Conservation (phyloP, 2,113 vertebrate genomes). For the Chaenocephalus aceratus region DNA sequence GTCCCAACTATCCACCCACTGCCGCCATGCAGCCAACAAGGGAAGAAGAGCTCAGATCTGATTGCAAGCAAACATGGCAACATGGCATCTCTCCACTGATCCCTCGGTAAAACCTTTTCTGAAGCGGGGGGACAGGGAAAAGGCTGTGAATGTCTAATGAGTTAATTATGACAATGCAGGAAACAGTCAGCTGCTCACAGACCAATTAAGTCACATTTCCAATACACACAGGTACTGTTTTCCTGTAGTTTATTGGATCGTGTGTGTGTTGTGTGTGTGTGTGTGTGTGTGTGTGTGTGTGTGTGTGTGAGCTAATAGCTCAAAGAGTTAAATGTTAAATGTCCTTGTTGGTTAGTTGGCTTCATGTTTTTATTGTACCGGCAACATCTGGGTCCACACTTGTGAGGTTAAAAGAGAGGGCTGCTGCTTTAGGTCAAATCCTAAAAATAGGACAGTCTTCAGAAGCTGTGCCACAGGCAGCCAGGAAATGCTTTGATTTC, state of each 20-base stretch:
- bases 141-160: conserved; percentile 70
- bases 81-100: conserved; percentile 71
- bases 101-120: conserved; percentile 75
- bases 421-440: conserved; percentile 79
- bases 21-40: conserved; percentile 16
- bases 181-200: conserved; percentile 52
- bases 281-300: background rate
- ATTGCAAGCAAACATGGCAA: conserved; percentile 85
- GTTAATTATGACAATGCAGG: conserved; percentile 69
- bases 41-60: conserved; percentile 77
- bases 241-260: background rate
- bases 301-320: background rate
- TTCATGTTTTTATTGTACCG: conserved; percentile 69
- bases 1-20: conserved; percentile 51
- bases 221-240: conserved; percentile 21
- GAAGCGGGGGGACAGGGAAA: conserved; percentile 60
- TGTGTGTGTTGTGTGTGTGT: background rate
- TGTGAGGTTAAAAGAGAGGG: conserved; percentile 73
- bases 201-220: conserved; percentile 39
- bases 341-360: conserved; percentile 28
- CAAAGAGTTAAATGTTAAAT: conserved; percentile 34
- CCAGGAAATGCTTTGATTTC: conserved; percentile 87
- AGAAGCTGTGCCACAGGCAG: conserved; percentile 84
- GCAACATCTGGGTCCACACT: conserved; percentile 79
- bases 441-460: conserved; percentile 84